Base-by-base conservation (phyloP, 2,797 vertebrate species). In the Melanotaenia maccullochi region DNA sequence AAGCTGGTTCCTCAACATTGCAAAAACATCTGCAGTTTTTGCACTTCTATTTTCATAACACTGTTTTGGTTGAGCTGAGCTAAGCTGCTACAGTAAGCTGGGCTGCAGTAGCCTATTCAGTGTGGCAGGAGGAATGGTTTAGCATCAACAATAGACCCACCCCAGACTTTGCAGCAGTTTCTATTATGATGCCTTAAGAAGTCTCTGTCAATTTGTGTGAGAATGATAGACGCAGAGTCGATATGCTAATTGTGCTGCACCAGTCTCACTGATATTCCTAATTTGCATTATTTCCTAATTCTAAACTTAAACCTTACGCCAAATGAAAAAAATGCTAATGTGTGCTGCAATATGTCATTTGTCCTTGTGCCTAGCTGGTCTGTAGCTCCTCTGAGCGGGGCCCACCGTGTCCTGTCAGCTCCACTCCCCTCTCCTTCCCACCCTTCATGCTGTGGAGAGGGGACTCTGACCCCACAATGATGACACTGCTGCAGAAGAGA, bases 401-500 rank as follows among this genome's bases (percentile, higher is more conserved):
- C 83, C 85, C 24, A 60, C 55, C 33, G 85, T 78, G 84, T 85
- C 84, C 86, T 88, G 89, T 90, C 90, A 91, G 25, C 73, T 89
- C 83, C 63, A 71, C 72, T 85, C 84, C 62, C 44, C 76, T 90
- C 80, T 89, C 82, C 85, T 79, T 76, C 80, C 80, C 44, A 47
- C 73, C 72, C 77, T 80, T 70, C 5, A 35, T 69, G 74, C 70
- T 1, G 47, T 61, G 49, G 49, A 86, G 78, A 82, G 79, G 74
- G 76, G 85, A 88, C 87, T 83, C 81, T 91, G 90, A 90, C 92
- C 91, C 88, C 70, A 65, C 88, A 84, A 88, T 85, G 86, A 92
- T 89, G 89, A 92, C 89, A 87, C 77, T 32, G 79, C 85, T 89
- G 85, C 83, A 87, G 82, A 83, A 82, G 86, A 89, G 90, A 92